Conservation (phyloP, 2,113 vertebrate species). For the Daboia siamensis region DNA sequence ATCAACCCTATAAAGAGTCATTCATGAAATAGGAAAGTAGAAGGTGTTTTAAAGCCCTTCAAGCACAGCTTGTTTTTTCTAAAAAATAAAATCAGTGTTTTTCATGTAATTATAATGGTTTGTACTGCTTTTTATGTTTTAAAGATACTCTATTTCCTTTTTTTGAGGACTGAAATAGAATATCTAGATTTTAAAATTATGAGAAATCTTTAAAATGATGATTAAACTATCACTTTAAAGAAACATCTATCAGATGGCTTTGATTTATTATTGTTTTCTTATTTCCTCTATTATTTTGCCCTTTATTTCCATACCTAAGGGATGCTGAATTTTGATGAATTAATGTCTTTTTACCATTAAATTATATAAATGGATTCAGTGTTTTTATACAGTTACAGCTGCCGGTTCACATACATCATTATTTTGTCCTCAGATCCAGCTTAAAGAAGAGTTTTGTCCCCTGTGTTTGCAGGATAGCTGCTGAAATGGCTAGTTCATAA, state of each 20-base stretch:
- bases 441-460: not conserved
- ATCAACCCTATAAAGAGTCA: not conserved
- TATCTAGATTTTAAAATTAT: constrained; percentile 40
- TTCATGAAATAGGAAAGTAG: not conserved
- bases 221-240: constrained; percentile 38
- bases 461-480: not conserved
- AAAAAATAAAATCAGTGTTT: not conserved
- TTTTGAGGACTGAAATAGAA: constrained; percentile 31
- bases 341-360: constrained; percentile 33
- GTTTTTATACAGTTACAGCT: not conserved
- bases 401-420: not conserved
- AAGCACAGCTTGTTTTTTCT: not conserved
- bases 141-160: constrained; percentile 28
- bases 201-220: constrained; percentile 28
- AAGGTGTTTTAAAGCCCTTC: not conserved
- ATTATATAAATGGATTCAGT: constrained; percentile 11
- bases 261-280: constrained; percentile 9
- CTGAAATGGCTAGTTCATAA: not conserved
- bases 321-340: constrained; percentile 24
- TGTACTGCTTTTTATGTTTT: constrained; percentile 23
- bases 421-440: not conserved
- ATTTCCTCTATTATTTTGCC: constrained; percentile 24
- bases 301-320: constrained; percentile 46
- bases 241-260: constrained; percentile 20
- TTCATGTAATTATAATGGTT: not conserved